Base-by-base conservation (phyloP, 2,888 invertebrate species). In the Melipona bicolor region DNA sequence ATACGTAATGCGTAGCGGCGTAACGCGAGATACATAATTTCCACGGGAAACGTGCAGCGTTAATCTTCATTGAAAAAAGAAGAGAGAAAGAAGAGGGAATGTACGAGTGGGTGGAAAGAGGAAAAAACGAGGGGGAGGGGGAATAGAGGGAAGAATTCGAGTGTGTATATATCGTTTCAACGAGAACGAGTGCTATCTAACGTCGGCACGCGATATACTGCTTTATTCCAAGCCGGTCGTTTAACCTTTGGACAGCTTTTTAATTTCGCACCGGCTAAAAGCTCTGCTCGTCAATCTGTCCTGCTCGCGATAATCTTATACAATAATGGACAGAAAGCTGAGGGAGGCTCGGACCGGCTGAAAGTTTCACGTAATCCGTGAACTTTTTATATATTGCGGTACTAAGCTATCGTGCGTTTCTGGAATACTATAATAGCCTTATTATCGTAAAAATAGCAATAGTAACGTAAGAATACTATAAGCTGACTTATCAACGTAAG, bases 21-120 rank as follows among this genome's bases (percentile, higher is more conserved):
- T 76, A 69, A 76, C 54, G 83, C 69, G 77, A 73, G 83, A 83
- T 83, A 83, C 83, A 83, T 83, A 82, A 83, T 83, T 83, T 75
- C 52, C 69, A n/a, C 36, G n/a, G 21, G 21, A 67, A 54, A 49
- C 56, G 67, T 71, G 49, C 17, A 24, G 61, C 71, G 61, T 72
- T 83, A 83, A 83, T 83, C 83, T 82, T 68, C 81, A 64, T 80
- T 82, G 59, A 19, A 24, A 50, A 49, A 59, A 11, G 17, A 4
- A 11, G 27, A 21, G 5, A n/a, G 59, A 67, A 17, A n/a, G 21
- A 13, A 32, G 19, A 50, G 9, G 6, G 32, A 11, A 36, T 5
- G 24, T n/a, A 3, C 4, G 27, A 9, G 36, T 36, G 43, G 36
- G 27, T 54, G 4, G 17, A 49, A 61, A 21, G 2, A 21, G 36